A percentile compares a stretch with the other conserved stretches of the same genome.
Conservation (phyloP, 2,888 invertebrate genomes). For the Tinea semifulvella region DNA sequence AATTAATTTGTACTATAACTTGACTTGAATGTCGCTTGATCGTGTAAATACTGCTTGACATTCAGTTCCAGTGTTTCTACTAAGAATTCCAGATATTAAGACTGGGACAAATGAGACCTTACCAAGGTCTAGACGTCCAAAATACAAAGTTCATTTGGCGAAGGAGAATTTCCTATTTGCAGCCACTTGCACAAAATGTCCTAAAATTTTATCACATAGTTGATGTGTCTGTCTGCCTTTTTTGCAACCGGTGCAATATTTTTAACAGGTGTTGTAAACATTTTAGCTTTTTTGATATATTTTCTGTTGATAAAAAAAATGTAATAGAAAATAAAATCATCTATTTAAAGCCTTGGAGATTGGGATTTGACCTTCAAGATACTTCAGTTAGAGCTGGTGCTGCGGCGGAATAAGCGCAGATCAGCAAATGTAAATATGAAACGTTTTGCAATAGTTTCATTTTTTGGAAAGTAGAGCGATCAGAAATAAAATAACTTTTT, state of each 20-base stretch:
- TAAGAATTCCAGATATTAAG: constrained; percentile 13
- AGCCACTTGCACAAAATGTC: background rate
- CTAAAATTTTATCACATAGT: constrained; percentile 7
- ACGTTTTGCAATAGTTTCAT: no score
- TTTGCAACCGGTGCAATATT: background rate
- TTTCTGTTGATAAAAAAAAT: background rate
- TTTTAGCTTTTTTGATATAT: background rate
- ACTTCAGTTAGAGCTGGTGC: no score
- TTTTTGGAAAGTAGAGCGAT: no score
- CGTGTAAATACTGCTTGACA: no score
- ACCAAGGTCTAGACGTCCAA: constrained; percentile 9
- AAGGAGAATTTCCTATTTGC: constrained; percentile 10
- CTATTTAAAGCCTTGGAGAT: background rate
- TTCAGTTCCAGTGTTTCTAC: constrained; percentile 1
- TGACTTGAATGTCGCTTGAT: no score
- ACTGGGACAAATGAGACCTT: background rate
- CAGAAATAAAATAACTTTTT: no score
- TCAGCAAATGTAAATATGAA: no score
- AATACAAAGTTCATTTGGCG: constrained; percentile 11
- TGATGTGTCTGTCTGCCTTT: constrained; percentile 3
- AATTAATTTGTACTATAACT: no score
- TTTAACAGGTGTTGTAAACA: background rate
- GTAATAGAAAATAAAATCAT: background rate
- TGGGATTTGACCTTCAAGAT: background rate
- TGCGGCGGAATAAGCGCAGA: no score